Base-by-base conservation (phyloP, 1,140 invertebrate genomes). In the Elysia chlorotica region DNA sequence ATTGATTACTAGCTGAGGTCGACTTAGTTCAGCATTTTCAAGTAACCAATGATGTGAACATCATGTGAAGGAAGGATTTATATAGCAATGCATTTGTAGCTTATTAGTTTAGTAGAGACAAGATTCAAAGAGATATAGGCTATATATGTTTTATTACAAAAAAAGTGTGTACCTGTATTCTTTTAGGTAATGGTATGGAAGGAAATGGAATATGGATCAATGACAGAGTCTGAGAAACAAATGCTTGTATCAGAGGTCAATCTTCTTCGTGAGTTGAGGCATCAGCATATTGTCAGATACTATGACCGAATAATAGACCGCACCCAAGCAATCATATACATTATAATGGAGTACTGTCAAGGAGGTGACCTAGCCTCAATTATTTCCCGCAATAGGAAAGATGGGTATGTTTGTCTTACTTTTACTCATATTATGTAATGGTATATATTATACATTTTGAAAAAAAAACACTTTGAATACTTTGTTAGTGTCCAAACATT, bases 221-320 rank as follows among this genome's bases (percentile, higher is more conserved):
- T 86, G 83, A 80, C 81, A 41, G 85, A 87, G 48, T 75, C 81
- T 6, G 86, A 87, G 71, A 87, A 87, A 73, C 83, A 86, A 72
- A 82, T 87, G 82, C 74, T 87, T 69, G 86, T 87, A 62, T 87
- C 85, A 33, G 86, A 87, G 68, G 86, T 87, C 2, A 87, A 87
- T 72, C 74, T 87, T 30, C 77, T 87, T 33, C 75, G 86, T 5
- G 85, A 87, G 63, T 74, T 87, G 37, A 83, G 82, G 62, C 85
- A 86, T 54, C 73, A 81, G 61, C 78, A 87, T 70, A 87, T 87
- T 54, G 86, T 87, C 0, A 72, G 82, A 21, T 87, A 87, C 73
- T 81, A 85, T 74, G 86, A 87, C 74, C 74, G 86, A n/a, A 86
- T 87, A 54, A 86, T 87, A 36, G 86, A 87, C 65, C 63, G 83